These are phyloP conservation scores for Uromys caudimaculatus DNA, from an alignment of 2,797 vertebrate genomes.

Conservation along the genomic window DNA sequence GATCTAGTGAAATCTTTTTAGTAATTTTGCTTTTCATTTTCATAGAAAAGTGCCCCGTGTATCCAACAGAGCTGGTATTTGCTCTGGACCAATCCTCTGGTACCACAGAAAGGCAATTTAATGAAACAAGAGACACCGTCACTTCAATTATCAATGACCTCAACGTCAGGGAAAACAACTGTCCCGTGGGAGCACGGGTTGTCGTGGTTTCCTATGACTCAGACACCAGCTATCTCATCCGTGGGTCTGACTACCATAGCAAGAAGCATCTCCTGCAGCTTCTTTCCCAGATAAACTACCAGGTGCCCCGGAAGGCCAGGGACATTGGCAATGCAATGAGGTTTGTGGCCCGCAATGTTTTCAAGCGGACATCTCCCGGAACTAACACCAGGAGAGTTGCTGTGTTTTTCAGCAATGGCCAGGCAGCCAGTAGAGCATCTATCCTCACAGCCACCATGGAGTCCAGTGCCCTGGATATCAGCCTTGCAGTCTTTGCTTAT, in stretches of 20 bases:
- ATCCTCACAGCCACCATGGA: constrained; percentile 89
- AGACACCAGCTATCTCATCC: constrained; percentile 87
- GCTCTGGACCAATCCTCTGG: constrained; percentile 90
- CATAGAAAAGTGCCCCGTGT: constrained; percentile 87
- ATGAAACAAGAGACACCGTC: constrained; percentile 86
- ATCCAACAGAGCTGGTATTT: constrained; percentile 91
- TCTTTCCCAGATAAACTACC: constrained; percentile 87
- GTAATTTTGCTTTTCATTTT: constrained; percentile 36
- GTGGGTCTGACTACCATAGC: constrained; percentile 88
- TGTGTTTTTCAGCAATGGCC: constrained; percentile 87
- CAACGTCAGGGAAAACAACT: constrained; percentile 88
- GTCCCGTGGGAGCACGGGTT: constrained; percentile 89
- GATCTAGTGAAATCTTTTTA: not conserved
- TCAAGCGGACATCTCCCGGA: constrained; percentile 88
- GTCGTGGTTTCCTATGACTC: constrained; percentile 88
- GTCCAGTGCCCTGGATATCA: constrained; percentile 87
- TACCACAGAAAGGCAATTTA: constrained; percentile 83
- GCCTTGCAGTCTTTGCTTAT: constrained; percentile 88
- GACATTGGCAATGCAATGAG: constrained; percentile 89
- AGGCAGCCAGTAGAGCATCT: constrained; percentile 66
- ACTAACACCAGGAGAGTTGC: constrained; percentile 89
- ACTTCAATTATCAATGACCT: constrained; percentile 85
- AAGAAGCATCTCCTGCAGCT: constrained; percentile 87
- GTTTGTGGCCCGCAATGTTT: constrained; percentile 89
- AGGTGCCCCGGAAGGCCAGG: constrained; percentile 79